phyloP scores from a whole-genome alignment of 2,888 invertebrate genomes.

The Drosophila prolongata region DNA sequence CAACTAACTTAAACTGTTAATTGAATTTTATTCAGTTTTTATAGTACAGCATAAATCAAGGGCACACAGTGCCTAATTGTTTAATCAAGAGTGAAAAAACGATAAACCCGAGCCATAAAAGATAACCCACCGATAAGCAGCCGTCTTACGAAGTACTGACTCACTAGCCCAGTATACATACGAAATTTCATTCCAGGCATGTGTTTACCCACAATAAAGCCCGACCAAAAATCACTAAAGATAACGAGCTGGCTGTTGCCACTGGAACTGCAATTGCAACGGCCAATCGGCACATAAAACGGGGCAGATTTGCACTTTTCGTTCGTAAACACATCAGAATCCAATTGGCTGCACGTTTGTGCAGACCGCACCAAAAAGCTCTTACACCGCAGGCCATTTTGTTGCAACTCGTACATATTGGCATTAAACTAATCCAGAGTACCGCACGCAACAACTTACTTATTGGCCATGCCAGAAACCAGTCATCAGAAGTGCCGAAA shows the following conservation, averaged over 20 bases:
- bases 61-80: constrained; percentile 24
- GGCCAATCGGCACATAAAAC: constrained; percentile 15
- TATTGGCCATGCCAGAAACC: constrained; percentile 53
- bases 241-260: constrained; percentile 28
- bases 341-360: constrained; percentile 55
- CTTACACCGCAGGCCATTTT: constrained; percentile 49
- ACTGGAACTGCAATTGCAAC: constrained; percentile 24
- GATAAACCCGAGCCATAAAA: constrained; percentile 29
- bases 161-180: constrained; percentile 8
- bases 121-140: constrained; percentile 40
- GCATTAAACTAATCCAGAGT: constrained; percentile 70
- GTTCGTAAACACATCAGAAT: constrained; percentile 56
- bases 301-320: constrained; percentile 44
- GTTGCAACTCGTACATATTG: constrained; percentile 62
- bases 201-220: constrained; percentile 25
- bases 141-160: constrained; percentile 19
- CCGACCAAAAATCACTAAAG: constrained; percentile 30
- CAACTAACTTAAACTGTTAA: constrained; percentile 1
- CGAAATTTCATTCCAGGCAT: constrained; percentile 8
- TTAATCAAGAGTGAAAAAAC: constrained; percentile 37
- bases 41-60: constrained; percentile 31
- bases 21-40: constrained; percentile 12
- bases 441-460: constrained; percentile 57
- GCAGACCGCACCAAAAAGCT: constrained; percentile 56
- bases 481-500: constrained; percentile 5